Evolutionary conservation across 2,888 invertebrate genomes (phyloP).

Genomic region (Cosmopolites sordidus): DNA sequence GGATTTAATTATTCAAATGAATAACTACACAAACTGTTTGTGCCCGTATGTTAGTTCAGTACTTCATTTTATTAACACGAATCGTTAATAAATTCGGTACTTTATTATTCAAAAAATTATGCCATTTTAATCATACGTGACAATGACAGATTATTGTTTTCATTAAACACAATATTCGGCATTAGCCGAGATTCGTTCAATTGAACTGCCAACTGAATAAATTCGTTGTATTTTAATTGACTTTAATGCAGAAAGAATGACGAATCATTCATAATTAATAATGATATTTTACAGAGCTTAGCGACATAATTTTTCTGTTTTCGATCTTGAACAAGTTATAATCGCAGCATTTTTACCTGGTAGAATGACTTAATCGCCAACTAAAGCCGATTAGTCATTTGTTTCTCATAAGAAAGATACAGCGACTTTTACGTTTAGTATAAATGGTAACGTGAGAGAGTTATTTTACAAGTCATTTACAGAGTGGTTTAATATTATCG

Average conservation of each 20-base stretch:
- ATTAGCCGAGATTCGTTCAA: conserved; percentile 12
- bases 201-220: conserved; percentile 12
- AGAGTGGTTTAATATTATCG: no score
- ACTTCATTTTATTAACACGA: not conserved
- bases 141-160: conserved; percentile 8
- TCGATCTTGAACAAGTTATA: not conserved
- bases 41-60: not conserved
- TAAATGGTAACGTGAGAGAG: no score
- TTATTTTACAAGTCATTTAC: no score
- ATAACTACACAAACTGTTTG: not conserved
- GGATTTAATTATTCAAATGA: not conserved
- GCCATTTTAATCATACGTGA: conserved; percentile 4
- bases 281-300: not conserved
- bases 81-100: not conserved
- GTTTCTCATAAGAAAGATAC: not conserved
- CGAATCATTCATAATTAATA: conserved; percentile 1
- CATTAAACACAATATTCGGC: conserved; percentile 10
- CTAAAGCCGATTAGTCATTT: not conserved
- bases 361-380: not conserved
- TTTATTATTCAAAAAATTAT: not conserved
- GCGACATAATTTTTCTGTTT: not conserved
- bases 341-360: not conserved
- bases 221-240: not conserved
- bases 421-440: no score
- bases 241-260: not conserved